Base-by-base conservation (phyloP, 2,113 vertebrate genomes). In the Polyodon spathula region DNA sequence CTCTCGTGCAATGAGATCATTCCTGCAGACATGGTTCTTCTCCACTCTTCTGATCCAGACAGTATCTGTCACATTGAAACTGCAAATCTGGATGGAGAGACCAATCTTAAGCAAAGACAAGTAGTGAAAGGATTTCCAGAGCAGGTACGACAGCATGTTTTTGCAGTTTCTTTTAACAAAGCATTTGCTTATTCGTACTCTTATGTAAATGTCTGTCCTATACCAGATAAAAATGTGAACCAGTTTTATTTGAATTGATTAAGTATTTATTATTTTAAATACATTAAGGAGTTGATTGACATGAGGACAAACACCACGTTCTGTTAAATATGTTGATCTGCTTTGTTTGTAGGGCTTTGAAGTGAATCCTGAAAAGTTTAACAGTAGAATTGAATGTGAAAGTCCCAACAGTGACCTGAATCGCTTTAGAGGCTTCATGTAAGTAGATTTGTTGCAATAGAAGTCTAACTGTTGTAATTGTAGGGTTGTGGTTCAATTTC, bases 11-110 rank as follows among this genome's bases (percentile, higher is more conserved):
- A 98, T 8, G 92, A 97, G 68, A 84, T 93, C 59, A 86, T 95
- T 69, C 94, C 95, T 50, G 93, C 94, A 50, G 95, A 97, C 70
- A 86, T 97, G 85, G 81, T 97, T 56, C 73, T 97, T 71, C 80
- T 98, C 7, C 89, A 91, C 66, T 91, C 94, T 1, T 94, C 89
- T 7, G 94, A 97, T 71, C 82, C 79, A 0, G 89, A 87, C 61
- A 91, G 93, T 4, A 80, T 96, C 66, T 98, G 95, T 70, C 92
- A 95, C 71, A 89, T 96, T 5, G 94, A 98, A 71, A 98, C 94
- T 0, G 88, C 91, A 38, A 85, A 93, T 69, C 83, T 98, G 63
- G 95, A 98, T 6, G 94, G 94, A 50, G 95, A 97, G 76, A 94
- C 90, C 61, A 98, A 94, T 68, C 84, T 98, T 67, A 98, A 98